A percentile compares a stretch with the other conserved stretches of the same genome.
These are phyloP conservation scores for Holothuria leucospilota DNA, from an alignment of 53 echinoderm and acorn worm species.

Conservation along the genomic window DNA sequence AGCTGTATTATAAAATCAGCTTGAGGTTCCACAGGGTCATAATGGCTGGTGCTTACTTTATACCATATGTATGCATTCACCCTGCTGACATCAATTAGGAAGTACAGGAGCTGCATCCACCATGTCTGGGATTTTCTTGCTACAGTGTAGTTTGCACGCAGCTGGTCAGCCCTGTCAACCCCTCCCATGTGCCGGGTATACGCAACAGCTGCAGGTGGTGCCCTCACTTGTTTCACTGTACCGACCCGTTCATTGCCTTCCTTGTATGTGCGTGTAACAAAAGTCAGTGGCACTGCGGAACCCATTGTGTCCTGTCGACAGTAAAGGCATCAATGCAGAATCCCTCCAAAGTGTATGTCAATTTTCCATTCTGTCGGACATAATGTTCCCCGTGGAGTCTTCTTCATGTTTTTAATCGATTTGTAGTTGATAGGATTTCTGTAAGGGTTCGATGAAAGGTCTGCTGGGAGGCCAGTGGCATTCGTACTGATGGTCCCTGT, in stretches of 20 bases:
- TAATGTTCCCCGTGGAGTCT: constrained; percentile 52
- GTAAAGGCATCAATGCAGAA: background rate
- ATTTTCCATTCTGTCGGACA: constrained; percentile 34
- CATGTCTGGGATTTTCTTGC: constrained; percentile 44
- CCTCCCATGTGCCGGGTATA: constrained; percentile 38
- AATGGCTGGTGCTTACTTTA: background rate
- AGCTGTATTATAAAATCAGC: constrained; percentile 38
- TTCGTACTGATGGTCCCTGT: constrained; percentile 17
- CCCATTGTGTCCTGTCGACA: background rate
- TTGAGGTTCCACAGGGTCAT: constrained; percentile 5
- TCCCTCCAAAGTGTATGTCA: background rate
- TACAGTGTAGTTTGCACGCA: constrained; percentile 52
- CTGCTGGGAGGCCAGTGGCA: constrained; percentile 33
- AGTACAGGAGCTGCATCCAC: constrained; percentile 51
- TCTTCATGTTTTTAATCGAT: constrained; percentile 8
- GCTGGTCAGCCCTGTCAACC: constrained; percentile 57
- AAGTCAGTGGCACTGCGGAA: background rate
- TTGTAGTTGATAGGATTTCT: no score
- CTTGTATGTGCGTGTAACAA: background rate
- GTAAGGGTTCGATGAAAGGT: constrained; percentile 15
- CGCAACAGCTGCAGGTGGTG: background rate
- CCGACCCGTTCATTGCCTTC: background rate
- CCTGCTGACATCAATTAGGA: constrained; percentile 40
- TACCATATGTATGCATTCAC: constrained; percentile 42
- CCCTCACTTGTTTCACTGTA: background rate